Conservation (phyloP, 2,113 vertebrate species). For the Plecturocebus donacophilus region DNA sequence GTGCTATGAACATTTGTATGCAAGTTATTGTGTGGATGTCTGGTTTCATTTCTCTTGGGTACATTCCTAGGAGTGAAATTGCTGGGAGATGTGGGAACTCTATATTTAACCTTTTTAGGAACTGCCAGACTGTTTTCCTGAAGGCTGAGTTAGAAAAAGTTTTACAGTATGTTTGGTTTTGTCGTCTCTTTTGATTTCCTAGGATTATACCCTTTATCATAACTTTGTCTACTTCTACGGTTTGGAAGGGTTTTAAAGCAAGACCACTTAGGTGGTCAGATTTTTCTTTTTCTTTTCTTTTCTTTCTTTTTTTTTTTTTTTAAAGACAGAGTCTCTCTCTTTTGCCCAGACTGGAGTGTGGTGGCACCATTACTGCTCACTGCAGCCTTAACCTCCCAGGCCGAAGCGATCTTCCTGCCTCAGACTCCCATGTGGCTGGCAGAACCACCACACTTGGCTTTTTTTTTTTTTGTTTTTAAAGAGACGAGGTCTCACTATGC, state of each 20-base stretch:
- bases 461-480: too few species aligned
- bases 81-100: not conserved
- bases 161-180: not conserved
- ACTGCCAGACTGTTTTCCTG: not conserved
- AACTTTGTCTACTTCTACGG: not conserved
- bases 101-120: conserved; percentile 6
- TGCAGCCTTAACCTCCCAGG: too few species aligned
- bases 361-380: too few species aligned
- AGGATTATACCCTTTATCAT: not conserved
- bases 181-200: not conserved
- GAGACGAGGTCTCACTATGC: not conserved
- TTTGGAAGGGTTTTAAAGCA: not conserved
- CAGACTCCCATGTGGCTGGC: too few species aligned
- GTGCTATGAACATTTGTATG: not conserved
- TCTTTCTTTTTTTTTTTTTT: not conserved
- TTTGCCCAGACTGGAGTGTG: too few species aligned
- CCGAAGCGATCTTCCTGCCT: too few species aligned
- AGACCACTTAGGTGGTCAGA: not conserved
- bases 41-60: not conserved
- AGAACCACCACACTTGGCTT: not conserved
- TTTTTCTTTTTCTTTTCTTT: too few species aligned
- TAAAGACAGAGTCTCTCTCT: too few species aligned
- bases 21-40: not conserved
- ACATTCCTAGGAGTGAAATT: not conserved
- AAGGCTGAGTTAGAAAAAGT: not conserved